phyloP scores from a whole-genome alignment of 2,888 invertebrate genomes.

The Phoenoteleia sp. region DNA sequence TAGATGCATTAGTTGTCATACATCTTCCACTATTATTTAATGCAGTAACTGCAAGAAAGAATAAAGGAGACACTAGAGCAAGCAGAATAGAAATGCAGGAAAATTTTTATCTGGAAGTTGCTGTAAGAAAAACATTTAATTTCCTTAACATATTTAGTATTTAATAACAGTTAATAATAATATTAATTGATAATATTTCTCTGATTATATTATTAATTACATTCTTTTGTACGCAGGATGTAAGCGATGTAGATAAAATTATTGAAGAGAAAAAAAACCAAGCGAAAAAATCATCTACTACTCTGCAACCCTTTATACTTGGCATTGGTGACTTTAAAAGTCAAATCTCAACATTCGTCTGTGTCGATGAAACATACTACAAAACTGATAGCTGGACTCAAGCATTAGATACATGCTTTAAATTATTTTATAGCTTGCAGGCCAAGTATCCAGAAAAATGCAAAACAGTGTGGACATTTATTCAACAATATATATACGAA shows the following conservation, averaged over 20 bases:
- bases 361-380: not conserved
- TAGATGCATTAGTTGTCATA: not conserved
- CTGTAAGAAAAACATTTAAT: not conserved
- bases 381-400: conserved; percentile 1
- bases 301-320: not conserved
- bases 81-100: not conserved
- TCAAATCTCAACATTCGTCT: not conserved
- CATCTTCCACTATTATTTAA: not conserved
- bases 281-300: not conserved
- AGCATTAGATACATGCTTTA: conserved; percentile 34
- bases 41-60: not conserved
- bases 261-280: not conserved
- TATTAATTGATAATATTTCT: too few relatives aligned
- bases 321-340: not conserved
- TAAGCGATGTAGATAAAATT: not conserved
- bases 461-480: conserved; percentile 31
- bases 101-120: not conserved
- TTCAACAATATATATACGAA: conserved; percentile 47
- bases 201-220: too few relatives aligned
- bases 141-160: not conserved
- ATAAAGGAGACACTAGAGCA: not conserved
- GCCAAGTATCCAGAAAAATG: conserved; percentile 33
- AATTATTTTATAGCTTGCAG: conserved; percentile 27
- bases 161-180: not conserved
- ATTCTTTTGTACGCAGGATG: not conserved